These are phyloP conservation scores for Phyllotreta striolata DNA, from an alignment of 2,888 invertebrate genomes.

Conservation along the genomic window DNA sequence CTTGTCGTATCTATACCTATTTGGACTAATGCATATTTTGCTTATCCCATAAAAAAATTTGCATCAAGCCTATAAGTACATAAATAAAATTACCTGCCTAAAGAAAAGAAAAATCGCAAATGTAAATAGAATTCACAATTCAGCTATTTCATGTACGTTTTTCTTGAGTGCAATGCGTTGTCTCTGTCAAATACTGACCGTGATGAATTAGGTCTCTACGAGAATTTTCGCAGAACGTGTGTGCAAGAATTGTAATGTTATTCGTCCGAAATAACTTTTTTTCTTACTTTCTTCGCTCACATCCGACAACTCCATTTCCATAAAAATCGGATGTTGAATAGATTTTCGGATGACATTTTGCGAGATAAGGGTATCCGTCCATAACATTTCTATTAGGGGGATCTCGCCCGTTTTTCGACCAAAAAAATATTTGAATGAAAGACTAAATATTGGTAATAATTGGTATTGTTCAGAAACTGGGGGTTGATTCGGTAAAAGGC, in stretches of 20 bases:
- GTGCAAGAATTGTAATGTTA: constrained; percentile 25
- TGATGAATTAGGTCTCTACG: constrained; percentile 19
- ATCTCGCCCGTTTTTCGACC: constrained; percentile 27
- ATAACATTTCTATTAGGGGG: constrained; percentile 41
- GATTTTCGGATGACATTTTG: constrained; percentile 27
- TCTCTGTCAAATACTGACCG: constrained; percentile 16
- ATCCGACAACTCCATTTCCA: constrained; percentile 29
- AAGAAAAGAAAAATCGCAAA: too few species aligned
- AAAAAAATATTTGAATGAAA: constrained; percentile 43
- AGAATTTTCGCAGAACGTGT: constrained; percentile 14
- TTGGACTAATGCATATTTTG: too few species aligned
- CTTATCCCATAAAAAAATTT: too few species aligned
- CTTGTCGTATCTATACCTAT: too few species aligned
- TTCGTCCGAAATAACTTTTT: constrained; percentile 25
- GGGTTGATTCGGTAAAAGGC: constrained; percentile 52
- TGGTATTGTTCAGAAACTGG: constrained; percentile 52
- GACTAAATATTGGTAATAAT: constrained; percentile 53
- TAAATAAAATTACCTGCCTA: too few species aligned
- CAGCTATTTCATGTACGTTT: too few species aligned
- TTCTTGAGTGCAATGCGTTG: constrained; percentile 18
- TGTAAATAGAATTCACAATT: too few species aligned
- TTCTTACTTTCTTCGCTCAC: constrained; percentile 14
- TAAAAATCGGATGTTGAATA: constrained; percentile 30
- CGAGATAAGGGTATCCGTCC: constrained; percentile 33
- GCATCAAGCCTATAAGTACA: too few species aligned